These are phyloP conservation scores for Periophthalmodon schlosseri DNA, from an alignment of 2,113 vertebrate genomes.

Conservation along the genomic window DNA sequence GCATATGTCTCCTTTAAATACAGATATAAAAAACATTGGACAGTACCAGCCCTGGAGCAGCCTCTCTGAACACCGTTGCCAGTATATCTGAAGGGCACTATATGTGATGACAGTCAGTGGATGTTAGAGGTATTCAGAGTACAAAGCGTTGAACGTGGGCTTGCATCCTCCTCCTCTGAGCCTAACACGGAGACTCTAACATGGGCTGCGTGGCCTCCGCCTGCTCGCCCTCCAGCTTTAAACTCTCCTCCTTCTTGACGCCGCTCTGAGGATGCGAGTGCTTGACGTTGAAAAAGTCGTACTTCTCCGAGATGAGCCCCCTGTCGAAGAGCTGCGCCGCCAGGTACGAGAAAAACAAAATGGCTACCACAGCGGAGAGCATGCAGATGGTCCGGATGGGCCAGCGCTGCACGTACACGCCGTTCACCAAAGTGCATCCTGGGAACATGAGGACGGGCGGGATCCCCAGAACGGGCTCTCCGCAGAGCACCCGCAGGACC, in stretches of 20 bases:
- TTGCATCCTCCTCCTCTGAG: not conserved
- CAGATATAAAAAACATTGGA: not conserved
- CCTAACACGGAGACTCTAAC: conserved; percentile 54
- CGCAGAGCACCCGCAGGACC: conserved; percentile 76
- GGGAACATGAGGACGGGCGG: conserved; percentile 68
- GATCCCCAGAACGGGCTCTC: conserved; percentile 76
- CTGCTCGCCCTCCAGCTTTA: conserved; percentile 29
- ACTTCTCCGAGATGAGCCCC: conserved; percentile 66
- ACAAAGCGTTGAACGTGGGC: not conserved
- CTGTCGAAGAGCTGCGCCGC: conserved; percentile 63
- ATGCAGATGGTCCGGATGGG: conserved; percentile 79
- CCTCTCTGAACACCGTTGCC: not conserved
- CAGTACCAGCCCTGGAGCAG: not conserved
- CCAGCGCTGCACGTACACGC: conserved; percentile 71
- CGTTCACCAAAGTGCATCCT: conserved; percentile 61
- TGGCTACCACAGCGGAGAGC: conserved; percentile 60
- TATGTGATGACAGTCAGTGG: not conserved
- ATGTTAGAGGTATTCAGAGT: conserved; percentile 5
- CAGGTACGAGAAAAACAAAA: conserved; percentile 69
- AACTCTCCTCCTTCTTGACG: conserved; percentile 4
- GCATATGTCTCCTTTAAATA: not conserved
- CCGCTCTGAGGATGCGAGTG: not conserved
- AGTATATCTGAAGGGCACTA: not conserved
- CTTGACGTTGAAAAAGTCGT: conserved; percentile 71
- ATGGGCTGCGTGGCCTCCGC: conserved; percentile 45